phyloP scores from a whole-genome alignment of 2,113 vertebrate genomes.

The Tachysurus vachellii region DNA sequence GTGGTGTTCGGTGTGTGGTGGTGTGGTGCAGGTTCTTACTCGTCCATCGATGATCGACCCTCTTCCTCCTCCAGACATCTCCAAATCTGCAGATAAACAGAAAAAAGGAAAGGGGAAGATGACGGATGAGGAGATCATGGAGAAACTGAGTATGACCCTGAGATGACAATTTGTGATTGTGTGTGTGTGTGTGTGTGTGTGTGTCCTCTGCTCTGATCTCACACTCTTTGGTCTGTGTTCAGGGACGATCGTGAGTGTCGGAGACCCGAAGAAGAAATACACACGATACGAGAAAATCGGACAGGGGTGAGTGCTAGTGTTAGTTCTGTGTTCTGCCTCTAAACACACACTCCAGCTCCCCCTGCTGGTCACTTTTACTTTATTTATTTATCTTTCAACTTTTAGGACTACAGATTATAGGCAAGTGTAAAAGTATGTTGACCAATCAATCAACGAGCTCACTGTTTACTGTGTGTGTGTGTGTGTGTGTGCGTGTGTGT shows the following conservation, averaged over 20 bases:
- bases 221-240: not conserved
- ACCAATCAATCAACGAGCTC: too few relatives aligned
- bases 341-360: not conserved
- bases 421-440: too few relatives aligned
- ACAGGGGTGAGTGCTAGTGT: constrained; percentile 82
- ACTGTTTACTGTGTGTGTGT: too few relatives aligned
- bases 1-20: not conserved
- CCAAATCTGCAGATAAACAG: constrained; percentile 82
- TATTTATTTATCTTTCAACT: not conserved
- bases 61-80: constrained; percentile 79
- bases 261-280: constrained; percentile 97
- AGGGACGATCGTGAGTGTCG: constrained; percentile 95
- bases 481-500: too few relatives aligned
- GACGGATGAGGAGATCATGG: constrained; percentile 98
- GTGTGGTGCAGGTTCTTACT: constrained; percentile 81
- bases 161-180: not conserved
- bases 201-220: not conserved
- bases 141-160: constrained; percentile 86
- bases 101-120: constrained; percentile 94
- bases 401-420: too few relatives aligned
- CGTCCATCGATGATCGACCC: constrained; percentile 90
- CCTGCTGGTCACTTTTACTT: not conserved
- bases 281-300: constrained; percentile 96
- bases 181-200: not conserved
- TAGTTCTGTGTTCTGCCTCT: not conserved